Conservation (phyloP, 2,888 invertebrate genomes). For the Ecdyonurus torrentis region DNA sequence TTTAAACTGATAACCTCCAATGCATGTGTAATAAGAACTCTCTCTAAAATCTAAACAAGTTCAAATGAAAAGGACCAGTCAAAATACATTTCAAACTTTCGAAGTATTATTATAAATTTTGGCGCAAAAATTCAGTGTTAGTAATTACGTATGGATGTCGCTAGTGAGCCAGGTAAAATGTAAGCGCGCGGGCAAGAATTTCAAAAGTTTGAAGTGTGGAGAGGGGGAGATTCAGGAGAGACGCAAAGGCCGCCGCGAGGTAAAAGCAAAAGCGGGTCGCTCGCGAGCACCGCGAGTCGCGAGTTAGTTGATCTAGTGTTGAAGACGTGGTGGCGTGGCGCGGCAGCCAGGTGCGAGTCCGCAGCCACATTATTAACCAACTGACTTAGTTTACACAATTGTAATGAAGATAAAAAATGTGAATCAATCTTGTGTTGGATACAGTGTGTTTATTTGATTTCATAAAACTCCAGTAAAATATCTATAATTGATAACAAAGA, state of each 20-base stretch:
- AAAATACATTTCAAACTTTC: too few relatives aligned
- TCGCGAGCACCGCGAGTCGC: background rate
- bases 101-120: background rate
- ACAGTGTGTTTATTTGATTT: too few relatives aligned
- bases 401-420: background rate
- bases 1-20: too few relatives aligned
- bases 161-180: background rate
- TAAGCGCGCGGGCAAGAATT: background rate
- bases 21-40: too few relatives aligned
- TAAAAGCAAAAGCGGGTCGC: background rate
- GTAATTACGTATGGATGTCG: background rate
- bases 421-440: background rate
- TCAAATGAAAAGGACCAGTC: too few relatives aligned
- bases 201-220: background rate
- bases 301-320: too few relatives aligned
- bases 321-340: background rate
- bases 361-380: background rate
- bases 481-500: background rate
- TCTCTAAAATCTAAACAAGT: too few relatives aligned
- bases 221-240: background rate
- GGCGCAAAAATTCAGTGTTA: background rate
- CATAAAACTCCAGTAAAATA: background rate
- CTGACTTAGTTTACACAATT: background rate
- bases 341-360: background rate
- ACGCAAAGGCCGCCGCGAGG: background rate